Evolutionary conservation across 35 echinoderm and acorn worm genomes (phyloP), one percentile per base, ranked within the genome.

Genomic region (Amphiura filiformis): DNA sequence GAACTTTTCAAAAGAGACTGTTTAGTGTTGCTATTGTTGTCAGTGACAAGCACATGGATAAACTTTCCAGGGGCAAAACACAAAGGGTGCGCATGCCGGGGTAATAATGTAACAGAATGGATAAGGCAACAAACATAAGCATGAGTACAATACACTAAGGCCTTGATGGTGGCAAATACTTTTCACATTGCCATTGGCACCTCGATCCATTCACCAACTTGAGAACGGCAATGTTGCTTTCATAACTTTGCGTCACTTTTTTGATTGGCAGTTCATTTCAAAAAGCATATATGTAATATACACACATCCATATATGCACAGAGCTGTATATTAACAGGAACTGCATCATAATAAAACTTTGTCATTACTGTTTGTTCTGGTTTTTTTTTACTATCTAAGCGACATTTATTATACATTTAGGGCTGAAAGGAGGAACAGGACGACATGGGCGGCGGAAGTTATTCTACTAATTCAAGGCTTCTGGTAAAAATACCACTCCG

Each of bases 111-210:
- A 70, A 70, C 61, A 30, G 61, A 70, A 23, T 70, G 61, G 28
- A 26, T 70, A 26, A 18, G 28, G 61, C 61, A 70, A 70, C 61
- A 70, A 70, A 70, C 61, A 70, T n/a, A 26, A 70, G 7, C 28
- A 70, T 70, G 61, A n/a, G 61, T 70, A 70, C 61, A 70, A 70
- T 70, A 70, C 61, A 70, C 61, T 15, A n/a, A 70, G 61, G 61
- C 61, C 28, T 70, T 70, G 28, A 26, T 70, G 61, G 28, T 70
- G 61, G 61, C n/a, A 18, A 70, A 70, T 70, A 70, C 61, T 70
- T 70, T 70, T 70, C 61, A 70, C 61, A 70, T 70, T 13, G 61
- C 61, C 61, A 70, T 26, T 70, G 61, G 61, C 61, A 70, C 61
- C 61, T 23, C 17, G 26, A 26, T 70, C 61, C 7, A 70, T 70